Conservation (phyloP, 2,797 vertebrate species). For the Pseudotriccus pelzelni region DNA sequence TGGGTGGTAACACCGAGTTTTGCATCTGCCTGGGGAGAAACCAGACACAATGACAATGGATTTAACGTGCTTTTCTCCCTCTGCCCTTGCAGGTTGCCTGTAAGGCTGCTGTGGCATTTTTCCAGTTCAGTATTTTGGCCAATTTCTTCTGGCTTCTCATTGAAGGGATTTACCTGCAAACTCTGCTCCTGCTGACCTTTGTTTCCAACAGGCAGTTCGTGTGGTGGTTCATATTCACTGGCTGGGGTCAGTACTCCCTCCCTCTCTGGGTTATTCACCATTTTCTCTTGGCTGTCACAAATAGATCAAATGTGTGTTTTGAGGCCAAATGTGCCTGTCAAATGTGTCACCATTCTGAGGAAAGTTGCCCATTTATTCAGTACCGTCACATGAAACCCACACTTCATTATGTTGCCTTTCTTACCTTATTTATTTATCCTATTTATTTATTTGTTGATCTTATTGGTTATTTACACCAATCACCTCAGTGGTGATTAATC, state of each 20-base stretch:
- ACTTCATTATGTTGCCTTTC: background rate
- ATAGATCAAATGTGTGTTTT: background rate
- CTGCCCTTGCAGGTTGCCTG: slow-evolving; percentile 76
- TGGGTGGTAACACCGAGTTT: background rate
- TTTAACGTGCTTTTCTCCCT: background rate
- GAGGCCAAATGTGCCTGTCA: background rate
- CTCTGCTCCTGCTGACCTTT: slow-evolving; percentile 86
- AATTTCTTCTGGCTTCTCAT: slow-evolving; percentile 93
- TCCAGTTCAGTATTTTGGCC: slow-evolving; percentile 89
- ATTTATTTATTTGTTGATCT: background rate
- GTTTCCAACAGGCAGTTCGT: slow-evolving; percentile 88
- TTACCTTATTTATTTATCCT: background rate
- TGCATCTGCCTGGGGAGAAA: background rate
- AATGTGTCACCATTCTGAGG: background rate
- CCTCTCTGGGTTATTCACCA: rapidly evolving
- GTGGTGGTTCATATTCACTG: slow-evolving; percentile 89
- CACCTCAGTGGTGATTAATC: background rate
- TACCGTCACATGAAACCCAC: background rate
- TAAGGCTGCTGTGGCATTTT: slow-evolving; percentile 86
- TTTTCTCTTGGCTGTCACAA: background rate
- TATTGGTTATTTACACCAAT: background rate
- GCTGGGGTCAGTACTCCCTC: slow-evolving; percentile 84
- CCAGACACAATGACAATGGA: background rate
- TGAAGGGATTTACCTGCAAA: slow-evolving; percentile 91
- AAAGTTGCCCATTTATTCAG: rapidly evolving